Evolutionary conservation across 2,888 invertebrate genomes (phyloP), one percentile per base, ranked within the genome.

Genomic region (Caenorhabditis doughertyi): DNA sequence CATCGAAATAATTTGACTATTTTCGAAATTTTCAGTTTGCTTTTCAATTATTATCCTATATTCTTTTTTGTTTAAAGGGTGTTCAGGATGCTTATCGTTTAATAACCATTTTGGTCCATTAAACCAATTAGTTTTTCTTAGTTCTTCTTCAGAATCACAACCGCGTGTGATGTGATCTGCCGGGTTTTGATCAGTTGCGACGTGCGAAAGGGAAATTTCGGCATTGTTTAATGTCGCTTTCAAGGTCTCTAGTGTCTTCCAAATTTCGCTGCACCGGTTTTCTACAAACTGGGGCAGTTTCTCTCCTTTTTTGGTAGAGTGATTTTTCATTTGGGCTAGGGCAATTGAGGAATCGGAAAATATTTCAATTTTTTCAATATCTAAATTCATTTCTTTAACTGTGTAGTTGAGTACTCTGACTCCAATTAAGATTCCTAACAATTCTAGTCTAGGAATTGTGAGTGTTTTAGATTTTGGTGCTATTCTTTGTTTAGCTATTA

Each of bases 361-460:
- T 1, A 71, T 23, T 49, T 42, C 47, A 4, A 56, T 21, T 21
- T 42, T 47, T 25, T 47, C 13, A 18, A 49, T 18, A n/a, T 27
- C 11, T 8, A 21, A 9, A 3, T 71, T 23, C 16, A 58, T 21
- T 25, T 71, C 9, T 1, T 47, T 16, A 4, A 47, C 27, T 0
- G 49, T 32, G 11, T 49, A 29, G 5, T 58, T n/a, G 16, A 47
- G 18, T 18, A 71, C 8, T 18, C 29, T 39, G n/a, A 21, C 29
- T 32, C 47, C 71, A 3, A 71, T 47, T 18, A n/a, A 8, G 3
- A 71, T 49, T 2, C 71, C 71, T 18, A 56, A 16, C 35, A 71
- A 21, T 71, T 71, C 71, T 21, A 71, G 47, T 71, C 29, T 58
- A 5, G 71, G 71, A 13, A 71, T 71, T 3, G 71, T n/a, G n/a